Evolutionary conservation across 2,797 vertebrate genomes (phyloP).

Genomic region (Anomalospiza imberbis): DNA sequence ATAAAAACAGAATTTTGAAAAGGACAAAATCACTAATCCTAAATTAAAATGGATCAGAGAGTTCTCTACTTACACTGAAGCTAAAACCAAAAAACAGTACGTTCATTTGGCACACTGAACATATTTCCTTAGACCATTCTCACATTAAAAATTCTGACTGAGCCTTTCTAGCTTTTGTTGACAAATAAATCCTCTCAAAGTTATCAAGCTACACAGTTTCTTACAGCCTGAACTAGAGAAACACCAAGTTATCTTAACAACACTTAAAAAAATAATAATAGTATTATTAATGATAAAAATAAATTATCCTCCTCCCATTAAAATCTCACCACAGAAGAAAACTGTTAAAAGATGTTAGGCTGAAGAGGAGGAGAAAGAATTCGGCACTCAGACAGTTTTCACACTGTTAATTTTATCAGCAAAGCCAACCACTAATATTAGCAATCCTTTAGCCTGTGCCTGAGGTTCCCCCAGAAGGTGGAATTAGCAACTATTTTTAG

Average conservation of each 20-base stretch:
- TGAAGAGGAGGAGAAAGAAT: not conserved
- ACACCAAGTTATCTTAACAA: not conserved
- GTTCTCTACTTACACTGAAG: not conserved
- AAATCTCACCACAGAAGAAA: not conserved
- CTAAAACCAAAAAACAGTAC: not conserved
- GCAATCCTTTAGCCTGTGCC: not conserved
- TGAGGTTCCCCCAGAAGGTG: not conserved
- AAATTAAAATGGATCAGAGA: not conserved
- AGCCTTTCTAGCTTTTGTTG: not conserved
- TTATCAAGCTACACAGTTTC: not conserved
- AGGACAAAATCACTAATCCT: not conserved
- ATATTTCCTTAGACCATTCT: not conserved
- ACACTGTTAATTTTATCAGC: not conserved
- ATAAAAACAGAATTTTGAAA: not conserved
- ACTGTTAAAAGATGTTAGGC: not conserved
- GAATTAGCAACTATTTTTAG: constrained; percentile 10
- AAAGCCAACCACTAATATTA: not conserved
- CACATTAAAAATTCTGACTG: not conserved
- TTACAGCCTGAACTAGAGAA: not conserved
- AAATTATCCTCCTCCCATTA: not conserved
- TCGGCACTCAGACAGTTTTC: not conserved
- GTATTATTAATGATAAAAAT: not conserved
- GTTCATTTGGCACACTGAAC: not conserved
- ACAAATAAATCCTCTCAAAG: not conserved
- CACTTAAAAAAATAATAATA: not conserved